Base-by-base conservation (phyloP, 1,140 invertebrate genomes). In the Rhopalosiphum padi region DNA sequence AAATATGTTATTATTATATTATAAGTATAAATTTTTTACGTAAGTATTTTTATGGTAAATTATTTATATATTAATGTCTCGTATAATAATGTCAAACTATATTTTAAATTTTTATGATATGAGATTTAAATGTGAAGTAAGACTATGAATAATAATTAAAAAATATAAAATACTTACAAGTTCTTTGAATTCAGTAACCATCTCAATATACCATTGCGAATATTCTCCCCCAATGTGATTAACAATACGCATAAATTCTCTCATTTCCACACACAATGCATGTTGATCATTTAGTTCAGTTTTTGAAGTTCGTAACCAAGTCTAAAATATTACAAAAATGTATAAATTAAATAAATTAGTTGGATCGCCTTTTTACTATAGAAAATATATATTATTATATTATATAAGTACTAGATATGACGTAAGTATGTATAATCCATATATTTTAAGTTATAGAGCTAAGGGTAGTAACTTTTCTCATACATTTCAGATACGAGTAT, bases 151-250 rank as follows among this genome's bases (percentile, higher is more conserved):
- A n/a, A 35, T 0, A 3, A 35, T 77, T 77, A n/a, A 1, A n/a
- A 77, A 77, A n/a, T 77, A 4, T 41, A 91, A 30, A 60, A 46
- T 41, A 95, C 95, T 95, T 94, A 96, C 96, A 93, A 95, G 94
- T 30, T 94, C 94, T 86, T 95, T 95, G 94, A 95, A 96, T 93
- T 96, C 94, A 60, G 95, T 95, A 35, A 95, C 51, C 23, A 96
- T 95, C 87, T 96, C 95, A 43, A 95, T 94, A 82, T 95, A 95
- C 95, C 96, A 96, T 93, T 96, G 95, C 51, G 95, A 95, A 94
- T 96, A 96, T 3, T 95, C 95, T 18, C 95, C 95, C 30, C 96
- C 96, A 41, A 96, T 95, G n/a, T 95, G 94, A 18, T 95, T 95
- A 18, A 95, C 95, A 94, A 95, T 95, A 22, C 94, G 94, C 89